Conservation (phyloP, 1,140 invertebrate genomes). For the Camponotus pennsylvanicus region DNA sequence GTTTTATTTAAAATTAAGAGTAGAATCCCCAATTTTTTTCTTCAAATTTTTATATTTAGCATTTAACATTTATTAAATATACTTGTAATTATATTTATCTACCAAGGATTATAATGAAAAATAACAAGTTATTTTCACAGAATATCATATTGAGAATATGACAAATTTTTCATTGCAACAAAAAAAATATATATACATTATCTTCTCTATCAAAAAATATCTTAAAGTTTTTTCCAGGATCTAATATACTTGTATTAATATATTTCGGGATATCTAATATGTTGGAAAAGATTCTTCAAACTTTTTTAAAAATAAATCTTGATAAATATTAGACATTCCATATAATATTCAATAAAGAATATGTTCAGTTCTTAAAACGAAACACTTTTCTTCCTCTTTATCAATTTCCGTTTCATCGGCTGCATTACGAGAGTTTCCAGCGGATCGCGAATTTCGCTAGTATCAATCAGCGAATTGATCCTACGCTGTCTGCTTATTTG, state of each 20-base stretch:
- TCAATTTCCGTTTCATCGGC: constrained; percentile 74
- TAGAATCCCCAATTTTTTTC: not conserved
- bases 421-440: constrained; percentile 50
- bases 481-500: constrained; percentile 47
- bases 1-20: not conserved
- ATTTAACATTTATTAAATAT: constrained; percentile 44
- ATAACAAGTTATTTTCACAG: not conserved
- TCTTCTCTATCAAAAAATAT: no score
- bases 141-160: not conserved
- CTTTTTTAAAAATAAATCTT: not conserved
- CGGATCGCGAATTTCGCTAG: constrained; percentile 65
- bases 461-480: constrained; percentile 77
- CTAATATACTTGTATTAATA: not conserved
- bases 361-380: constrained; percentile 74
- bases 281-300: not conserved
- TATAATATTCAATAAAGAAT: not conserved
- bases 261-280: not conserved
- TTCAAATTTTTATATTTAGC: constrained; percentile 32
- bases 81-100: not conserved
- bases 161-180: no score
- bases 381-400: constrained; percentile 82
- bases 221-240: no score
- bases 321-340: constrained; percentile 6
- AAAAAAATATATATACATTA: no score
- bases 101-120: not conserved